Conservation (phyloP, 1,140 invertebrate genomes). For the Pogonus chalceus region DNA sequence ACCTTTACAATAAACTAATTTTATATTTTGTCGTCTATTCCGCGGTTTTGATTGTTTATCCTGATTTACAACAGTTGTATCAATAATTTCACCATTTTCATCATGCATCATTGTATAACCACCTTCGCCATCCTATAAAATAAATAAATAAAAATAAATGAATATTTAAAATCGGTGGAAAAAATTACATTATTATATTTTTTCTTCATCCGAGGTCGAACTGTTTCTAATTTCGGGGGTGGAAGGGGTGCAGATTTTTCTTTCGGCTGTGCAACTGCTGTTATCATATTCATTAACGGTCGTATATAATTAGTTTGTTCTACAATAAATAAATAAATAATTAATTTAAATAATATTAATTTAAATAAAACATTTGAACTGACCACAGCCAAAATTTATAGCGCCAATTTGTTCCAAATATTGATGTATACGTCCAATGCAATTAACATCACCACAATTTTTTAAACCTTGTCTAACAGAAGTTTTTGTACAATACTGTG, state of each 20-base stretch:
- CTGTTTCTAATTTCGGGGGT: conserved; percentile 11
- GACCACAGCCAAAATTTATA: conserved; percentile 56
- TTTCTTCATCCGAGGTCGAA: conserved; percentile 23
- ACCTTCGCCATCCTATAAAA: conserved; percentile 43
- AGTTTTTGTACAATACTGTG: conserved; percentile 51
- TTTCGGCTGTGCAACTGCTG: conserved; percentile 10
- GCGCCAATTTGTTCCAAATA: conserved; percentile 53
- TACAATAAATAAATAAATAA: conserved; percentile 20
- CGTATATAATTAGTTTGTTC: conserved; percentile 34
- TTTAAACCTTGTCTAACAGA: conserved; percentile 45
- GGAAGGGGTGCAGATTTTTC: background rate
- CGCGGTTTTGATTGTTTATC: conserved; percentile 29
- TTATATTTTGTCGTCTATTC: conserved; percentile 31
- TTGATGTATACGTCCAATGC: conserved; percentile 49
- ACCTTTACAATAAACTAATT: conserved; percentile 40
- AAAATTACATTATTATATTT: conserved; percentile 29
- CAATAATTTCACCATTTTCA: conserved; percentile 41
- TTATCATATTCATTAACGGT: conserved; percentile 27
- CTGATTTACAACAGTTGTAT: conserved; percentile 34
- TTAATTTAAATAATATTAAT: conserved; percentile 9
- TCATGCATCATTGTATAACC: conserved; percentile 52
- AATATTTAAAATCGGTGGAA: conserved; percentile 2
- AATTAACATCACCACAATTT: conserved; percentile 54
- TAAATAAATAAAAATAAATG: background rate
- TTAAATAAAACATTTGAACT: conserved; percentile 21